Base-by-base conservation (phyloP, 2,797 vertebrate genomes). In the Pyrocephalus nanus region DNA sequence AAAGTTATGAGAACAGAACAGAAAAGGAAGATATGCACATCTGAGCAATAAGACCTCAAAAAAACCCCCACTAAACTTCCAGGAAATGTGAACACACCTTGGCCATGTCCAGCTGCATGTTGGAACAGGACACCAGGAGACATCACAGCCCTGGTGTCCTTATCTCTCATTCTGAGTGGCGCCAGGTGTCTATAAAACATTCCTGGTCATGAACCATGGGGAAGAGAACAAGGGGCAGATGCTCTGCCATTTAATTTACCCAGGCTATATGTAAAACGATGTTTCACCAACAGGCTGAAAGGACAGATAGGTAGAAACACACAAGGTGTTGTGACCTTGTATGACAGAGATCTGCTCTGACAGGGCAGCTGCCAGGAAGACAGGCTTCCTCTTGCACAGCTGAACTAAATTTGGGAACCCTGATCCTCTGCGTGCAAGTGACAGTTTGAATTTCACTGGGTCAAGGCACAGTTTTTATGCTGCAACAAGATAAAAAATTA, bases 321-420 rank as follows among this genome's bases (percentile, higher is more conserved):
- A 61, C 18, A 79, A 76, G 38, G 47, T 65, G 15, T 2, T 21
- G 11, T 55, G 76, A 93, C 58, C 72, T 69, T 61, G 7, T 5
- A 40, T 5, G 14, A 86, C 60, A 82, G 19, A 29, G 42, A 62
- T 30, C 54, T 73, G 38, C 38, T 55, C 38, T 71, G 60, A 67
- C 48, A 67, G 12, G 26, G 50, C 48, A 93, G 78, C 85, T 93
- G 94, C 17, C 65, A 86, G 42, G 34, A 87, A 78, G 38, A 45
- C 43, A n/a, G 3, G n/a, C 25, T 30, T 72, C 51, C 48, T 43
- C 60, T 40, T 42, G 45, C 45, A 83, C 0, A 3, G 72, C 4
- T 69, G 80, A 90, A 86, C 70, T 75, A 86, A 77, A 88, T 75
- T 78, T 90, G 87, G 90, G 85, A 95, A 74, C 65, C 14, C 54